These are phyloP conservation scores for Dromiciops gliroides DNA, from an alignment of 2,113 vertebrate species.

Conservation along the genomic window DNA sequence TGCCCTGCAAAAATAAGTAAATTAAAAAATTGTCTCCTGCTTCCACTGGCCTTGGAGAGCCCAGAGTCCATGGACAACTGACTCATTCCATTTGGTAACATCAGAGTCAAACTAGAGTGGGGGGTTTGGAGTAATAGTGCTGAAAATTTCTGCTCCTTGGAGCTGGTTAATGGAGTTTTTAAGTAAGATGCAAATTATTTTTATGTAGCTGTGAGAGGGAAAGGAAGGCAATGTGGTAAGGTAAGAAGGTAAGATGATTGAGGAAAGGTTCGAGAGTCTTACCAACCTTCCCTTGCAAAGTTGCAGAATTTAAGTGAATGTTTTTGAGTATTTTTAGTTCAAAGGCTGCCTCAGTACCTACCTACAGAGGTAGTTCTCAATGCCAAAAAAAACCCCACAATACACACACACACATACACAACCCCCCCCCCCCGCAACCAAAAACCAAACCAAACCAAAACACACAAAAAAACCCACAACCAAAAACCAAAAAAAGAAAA, in stretches of 20 bases:
- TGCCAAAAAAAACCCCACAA: conserved; percentile 34
- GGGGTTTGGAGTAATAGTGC: background rate
- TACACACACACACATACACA: too few relatives aligned
- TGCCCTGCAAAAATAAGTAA: too few relatives aligned
- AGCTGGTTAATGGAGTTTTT: background rate
- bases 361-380: background rate
- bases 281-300: background rate
- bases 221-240: background rate
- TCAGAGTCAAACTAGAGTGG: background rate
- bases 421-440: too few relatives aligned
- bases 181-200: background rate
- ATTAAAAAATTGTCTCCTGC: background rate
- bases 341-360: conserved; percentile 8
- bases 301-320: background rate
- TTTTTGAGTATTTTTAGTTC: conserved; percentile 2
- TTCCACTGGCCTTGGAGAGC: background rate
- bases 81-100: background rate
- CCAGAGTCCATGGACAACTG: background rate
- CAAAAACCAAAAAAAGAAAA: too few relatives aligned
- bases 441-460: too few relatives aligned
- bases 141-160: conserved; percentile 8
- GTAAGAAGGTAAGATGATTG: background rate
- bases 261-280: background rate
- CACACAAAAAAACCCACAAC: too few relatives aligned
- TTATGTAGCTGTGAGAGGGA: background rate